phyloP scores from a whole-genome alignment of 1,140 invertebrate species.

The Liolophura sinensis region DNA sequence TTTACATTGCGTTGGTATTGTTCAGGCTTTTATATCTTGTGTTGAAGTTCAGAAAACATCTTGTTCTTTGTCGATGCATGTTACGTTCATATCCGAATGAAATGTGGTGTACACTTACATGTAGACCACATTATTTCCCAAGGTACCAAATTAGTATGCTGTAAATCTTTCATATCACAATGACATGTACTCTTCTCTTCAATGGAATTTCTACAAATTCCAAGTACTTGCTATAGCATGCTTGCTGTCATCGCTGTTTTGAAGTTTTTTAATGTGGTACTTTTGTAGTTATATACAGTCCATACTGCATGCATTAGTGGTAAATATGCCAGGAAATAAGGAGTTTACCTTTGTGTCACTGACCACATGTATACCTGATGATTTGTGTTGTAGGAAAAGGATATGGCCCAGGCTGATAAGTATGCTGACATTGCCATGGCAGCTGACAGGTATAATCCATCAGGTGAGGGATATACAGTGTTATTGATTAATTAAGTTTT shows the following conservation, averaged over 20 bases:
- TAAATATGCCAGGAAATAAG: no score
- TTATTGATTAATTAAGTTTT: neutral
- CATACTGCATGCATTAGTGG: no score
- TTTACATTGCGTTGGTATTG: neutral
- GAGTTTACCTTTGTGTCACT: no score
- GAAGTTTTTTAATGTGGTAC: no score
- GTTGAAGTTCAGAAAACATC: neutral
- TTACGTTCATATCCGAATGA: neutral
- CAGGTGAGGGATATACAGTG: constrained; percentile 49
- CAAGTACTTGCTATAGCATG: no score
- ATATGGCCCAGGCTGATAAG: constrained; percentile 80
- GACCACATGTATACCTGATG: no score
- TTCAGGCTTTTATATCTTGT: neutral
- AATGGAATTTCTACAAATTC: neutral
- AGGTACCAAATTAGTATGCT: no score
- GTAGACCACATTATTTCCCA: constrained; percentile 1
- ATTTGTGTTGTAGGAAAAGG: constrained; percentile 69
- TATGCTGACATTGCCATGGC: constrained; percentile 73
- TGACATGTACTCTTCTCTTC: no score
- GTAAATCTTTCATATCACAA: no score
- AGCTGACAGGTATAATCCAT: constrained; percentile 79
- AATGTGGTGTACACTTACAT: no score
- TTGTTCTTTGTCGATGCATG: neutral
- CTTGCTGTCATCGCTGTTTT: no score
- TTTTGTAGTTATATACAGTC: no score